Evolutionary conservation across 2,113 vertebrate genomes (phyloP), one percentile per base, ranked within the genome.

Genomic region (Lepus timidus): DNA sequence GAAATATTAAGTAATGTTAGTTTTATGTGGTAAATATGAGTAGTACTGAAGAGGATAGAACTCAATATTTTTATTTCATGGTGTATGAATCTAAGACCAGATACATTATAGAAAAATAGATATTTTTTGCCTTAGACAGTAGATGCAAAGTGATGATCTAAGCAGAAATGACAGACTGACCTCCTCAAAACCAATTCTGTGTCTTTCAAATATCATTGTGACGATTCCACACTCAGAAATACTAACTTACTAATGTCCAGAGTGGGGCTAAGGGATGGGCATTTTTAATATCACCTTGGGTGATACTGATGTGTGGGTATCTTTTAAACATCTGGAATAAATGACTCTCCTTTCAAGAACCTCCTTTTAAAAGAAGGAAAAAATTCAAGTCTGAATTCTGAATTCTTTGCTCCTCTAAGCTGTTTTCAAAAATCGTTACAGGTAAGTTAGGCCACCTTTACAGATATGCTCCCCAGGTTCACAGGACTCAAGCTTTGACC

Each of bases 1-100:
- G 68, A 90, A 75, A 76, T 90, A 92, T 74, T 79, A 90, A 23
- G 9, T 52, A 70, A 64, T 86, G 4, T 80, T 91, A 65, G 10
- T 79, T 90, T 86, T 74, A 31, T 55, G 12, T 3, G 68, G 11
- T 9, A 90, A 92, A 65, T 92, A 68, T 80, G 20, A 84, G 75
- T 70, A 70, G 7, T 92, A 84, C 64, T 23, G 12, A 87, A 85
- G 61, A 76, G 61, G 95, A 64, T 39, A 64, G 12, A 92, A 80
- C 4, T 75, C n/a, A 39, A 3, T 58, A 55, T 58, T 94, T 85
- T 93, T 92, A 33, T 74, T 86, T 90, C 12, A 39, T 92, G 25
- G 11, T 33, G n/a, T 79, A 6, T 39, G 74, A 86, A 86, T 89
- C 20, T 70, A 87, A 90, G 61, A 68, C 9, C 3, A 95, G 29